phyloP scores from a whole-genome alignment of 2,888 invertebrate genomes.

The Gortyna flavago region DNA sequence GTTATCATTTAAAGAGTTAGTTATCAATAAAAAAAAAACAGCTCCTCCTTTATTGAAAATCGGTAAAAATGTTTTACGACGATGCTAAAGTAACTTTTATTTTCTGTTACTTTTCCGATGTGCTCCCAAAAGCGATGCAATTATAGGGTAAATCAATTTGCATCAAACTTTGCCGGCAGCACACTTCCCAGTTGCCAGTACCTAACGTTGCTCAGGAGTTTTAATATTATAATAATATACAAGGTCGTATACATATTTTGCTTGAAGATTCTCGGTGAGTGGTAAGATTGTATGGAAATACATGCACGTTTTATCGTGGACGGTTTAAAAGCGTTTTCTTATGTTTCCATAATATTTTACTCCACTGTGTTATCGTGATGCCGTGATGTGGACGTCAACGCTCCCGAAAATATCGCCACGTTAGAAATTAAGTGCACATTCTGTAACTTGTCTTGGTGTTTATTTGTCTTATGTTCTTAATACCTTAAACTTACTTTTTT shows the following conservation, averaged over 20 bases:
- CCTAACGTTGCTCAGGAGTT: slow-evolving; percentile 31
- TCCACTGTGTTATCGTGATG: neutral
- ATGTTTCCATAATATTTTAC: neutral
- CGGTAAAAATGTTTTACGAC: neutral
- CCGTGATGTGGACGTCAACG: no score
- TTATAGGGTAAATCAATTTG: slow-evolving; percentile 59
- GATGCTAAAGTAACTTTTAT: slow-evolving; percentile 1
- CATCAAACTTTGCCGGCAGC: slow-evolving; percentile 13
- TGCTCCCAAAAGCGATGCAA: slow-evolving; percentile 48
- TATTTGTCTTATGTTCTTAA: neutral
- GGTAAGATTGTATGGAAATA: neutral
- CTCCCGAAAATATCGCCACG: no score
- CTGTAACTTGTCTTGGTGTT: neutral
- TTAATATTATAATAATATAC: neutral
- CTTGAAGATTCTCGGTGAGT: neutral
- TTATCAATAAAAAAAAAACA: neutral
- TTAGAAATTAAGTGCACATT: neutral
- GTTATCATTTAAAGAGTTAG: neutral
- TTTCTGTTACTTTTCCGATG: neutral
- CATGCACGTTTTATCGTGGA: neutral
- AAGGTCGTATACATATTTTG: slow-evolving; percentile 17
- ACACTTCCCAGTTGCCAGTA: slow-evolving; percentile 4
- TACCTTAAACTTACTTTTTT: neutral
- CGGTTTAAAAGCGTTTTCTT: neutral
- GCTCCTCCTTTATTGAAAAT: neutral